Percentiles rank a stretch among this genome's conserved stretches.
These are phyloP conservation scores for Trachelipus rathkii DNA, from an alignment of 1,140 invertebrate species.

Conservation along the genomic window DNA sequence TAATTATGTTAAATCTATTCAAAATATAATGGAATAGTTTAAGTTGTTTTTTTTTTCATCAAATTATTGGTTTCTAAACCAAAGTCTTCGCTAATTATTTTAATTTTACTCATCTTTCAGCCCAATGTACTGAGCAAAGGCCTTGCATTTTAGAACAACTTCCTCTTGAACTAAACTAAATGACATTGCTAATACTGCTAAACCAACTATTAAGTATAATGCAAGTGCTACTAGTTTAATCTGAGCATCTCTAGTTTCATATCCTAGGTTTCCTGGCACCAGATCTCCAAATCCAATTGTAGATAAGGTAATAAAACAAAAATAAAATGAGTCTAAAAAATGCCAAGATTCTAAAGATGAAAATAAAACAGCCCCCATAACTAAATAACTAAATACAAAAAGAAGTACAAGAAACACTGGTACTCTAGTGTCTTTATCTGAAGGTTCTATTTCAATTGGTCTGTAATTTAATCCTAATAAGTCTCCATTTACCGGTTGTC, in stretches of 20 bases:
- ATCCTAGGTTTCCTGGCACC: slow-evolving; percentile 62
- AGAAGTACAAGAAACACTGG: slow-evolving; percentile 67
- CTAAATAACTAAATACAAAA: slow-evolving; percentile 66
- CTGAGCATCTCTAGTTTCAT: slow-evolving; percentile 55
- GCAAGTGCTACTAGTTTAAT: slow-evolving; percentile 75
- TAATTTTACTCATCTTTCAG: slow-evolving; percentile 47
- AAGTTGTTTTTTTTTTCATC: no score
- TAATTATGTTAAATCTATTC: no score
- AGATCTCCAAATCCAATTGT: slow-evolving; percentile 83
- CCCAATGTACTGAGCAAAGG: slow-evolving; percentile 61
- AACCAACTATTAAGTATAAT: slow-evolving; percentile 77
- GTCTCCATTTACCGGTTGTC: slow-evolving; percentile 41
- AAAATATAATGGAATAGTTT: no score
- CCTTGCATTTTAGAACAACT: slow-evolving; percentile 68
- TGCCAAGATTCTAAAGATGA: slow-evolving; percentile 50
- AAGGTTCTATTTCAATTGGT: slow-evolving; percentile 42
- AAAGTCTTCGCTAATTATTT: no score
- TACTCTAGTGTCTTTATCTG: slow-evolving; percentile 51
- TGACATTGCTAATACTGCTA: slow-evolving; percentile 86
- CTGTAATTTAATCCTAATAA: slow-evolving; percentile 41
- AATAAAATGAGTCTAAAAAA: slow-evolving; percentile 77
- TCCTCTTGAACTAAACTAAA: slow-evolving; percentile 89
- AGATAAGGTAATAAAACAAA: slow-evolving; percentile 79
- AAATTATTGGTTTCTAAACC: no score
- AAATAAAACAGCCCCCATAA: slow-evolving; percentile 47